Evolutionary conservation across 2,113 vertebrate genomes (phyloP).

Genomic region (Hippopotamus amphibius): DNA sequence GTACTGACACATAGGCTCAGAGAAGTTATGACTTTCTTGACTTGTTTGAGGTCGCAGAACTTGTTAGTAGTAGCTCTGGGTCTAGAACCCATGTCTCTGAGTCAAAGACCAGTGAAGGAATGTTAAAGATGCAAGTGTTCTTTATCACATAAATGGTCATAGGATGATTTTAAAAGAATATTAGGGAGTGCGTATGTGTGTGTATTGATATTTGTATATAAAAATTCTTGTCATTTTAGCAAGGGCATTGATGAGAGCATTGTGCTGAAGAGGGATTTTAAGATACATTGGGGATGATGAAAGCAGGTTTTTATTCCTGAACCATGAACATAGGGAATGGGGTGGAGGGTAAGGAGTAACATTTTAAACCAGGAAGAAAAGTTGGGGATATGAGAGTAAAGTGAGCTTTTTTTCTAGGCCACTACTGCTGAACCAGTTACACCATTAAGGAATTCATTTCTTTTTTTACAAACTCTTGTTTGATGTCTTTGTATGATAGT

Average conservation of each 20-base stretch:
- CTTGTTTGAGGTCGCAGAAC: conserved; percentile 14
- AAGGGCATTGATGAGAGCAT: neutral
- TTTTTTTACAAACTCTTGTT: neutral
- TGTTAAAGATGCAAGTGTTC: conserved; percentile 28
- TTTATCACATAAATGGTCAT: neutral
- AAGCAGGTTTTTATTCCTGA: neutral
- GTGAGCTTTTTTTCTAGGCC: neutral
- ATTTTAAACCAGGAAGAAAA: neutral
- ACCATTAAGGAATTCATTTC: conserved; percentile 43
- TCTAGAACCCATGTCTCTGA: conserved; percentile 38
- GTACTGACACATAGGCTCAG: conserved; percentile 33
- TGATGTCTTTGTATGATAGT: neutral
- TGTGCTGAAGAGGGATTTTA: conserved; percentile 46
- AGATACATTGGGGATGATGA: neutral
- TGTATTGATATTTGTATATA: neutral
- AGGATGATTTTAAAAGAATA: conserved; percentile 37
- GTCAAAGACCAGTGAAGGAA: neutral
- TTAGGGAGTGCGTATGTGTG: neutral
- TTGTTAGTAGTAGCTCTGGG: neutral
- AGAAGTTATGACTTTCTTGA: conserved; percentile 45
- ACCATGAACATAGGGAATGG: neutral
- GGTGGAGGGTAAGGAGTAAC: neutral
- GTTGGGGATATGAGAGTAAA: neutral
- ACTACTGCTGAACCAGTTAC: neutral
- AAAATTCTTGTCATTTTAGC: conserved; percentile 4